These are phyloP conservation scores for Agapostemon virescens DNA, from an alignment of 2,888 invertebrate species.

Conservation along the genomic window DNA sequence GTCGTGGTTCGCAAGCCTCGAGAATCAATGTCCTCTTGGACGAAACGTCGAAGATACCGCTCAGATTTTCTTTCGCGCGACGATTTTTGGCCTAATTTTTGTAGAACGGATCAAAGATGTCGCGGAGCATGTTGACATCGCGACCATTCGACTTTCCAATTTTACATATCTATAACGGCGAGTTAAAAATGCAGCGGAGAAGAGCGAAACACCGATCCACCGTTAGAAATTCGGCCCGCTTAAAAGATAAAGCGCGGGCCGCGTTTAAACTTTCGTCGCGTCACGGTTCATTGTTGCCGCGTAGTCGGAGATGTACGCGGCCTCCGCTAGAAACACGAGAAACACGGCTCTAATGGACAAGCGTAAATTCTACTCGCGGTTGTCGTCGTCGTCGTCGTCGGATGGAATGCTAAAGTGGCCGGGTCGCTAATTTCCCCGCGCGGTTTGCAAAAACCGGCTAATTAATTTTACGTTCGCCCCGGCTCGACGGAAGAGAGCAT, in stretches of 20 bases:
- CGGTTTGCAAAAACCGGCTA: conserved; percentile 42
- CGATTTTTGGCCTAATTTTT: too few species aligned
- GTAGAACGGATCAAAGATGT: too few species aligned
- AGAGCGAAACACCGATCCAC: background rate
- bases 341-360: conserved; percentile 14
- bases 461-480: conserved; percentile 41
- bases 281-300: background rate
- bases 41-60: too few species aligned
- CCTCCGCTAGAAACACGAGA: conserved; percentile 16
- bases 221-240: background rate
- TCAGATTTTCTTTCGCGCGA: too few species aligned
- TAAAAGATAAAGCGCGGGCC: background rate
- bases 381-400: background rate
- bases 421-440: conserved; percentile 41
- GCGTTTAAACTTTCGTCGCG: conserved; percentile 1
- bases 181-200: too few species aligned
- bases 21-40: too few species aligned
- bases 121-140: too few species aligned
- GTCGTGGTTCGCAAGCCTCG: too few species aligned
- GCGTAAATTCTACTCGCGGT: conserved; percentile 16
- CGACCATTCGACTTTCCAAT: background rate
- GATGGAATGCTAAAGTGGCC: conserved; percentile 6
- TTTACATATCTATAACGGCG: too few species aligned
- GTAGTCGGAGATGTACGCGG: background rate
- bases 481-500: background rate